A percentile compares a stretch with the other conserved stretches of the same genome.
These are phyloP conservation scores for Cynopterus sphinx DNA, from an alignment of 2,797 vertebrate species.

Conservation along the genomic window DNA sequence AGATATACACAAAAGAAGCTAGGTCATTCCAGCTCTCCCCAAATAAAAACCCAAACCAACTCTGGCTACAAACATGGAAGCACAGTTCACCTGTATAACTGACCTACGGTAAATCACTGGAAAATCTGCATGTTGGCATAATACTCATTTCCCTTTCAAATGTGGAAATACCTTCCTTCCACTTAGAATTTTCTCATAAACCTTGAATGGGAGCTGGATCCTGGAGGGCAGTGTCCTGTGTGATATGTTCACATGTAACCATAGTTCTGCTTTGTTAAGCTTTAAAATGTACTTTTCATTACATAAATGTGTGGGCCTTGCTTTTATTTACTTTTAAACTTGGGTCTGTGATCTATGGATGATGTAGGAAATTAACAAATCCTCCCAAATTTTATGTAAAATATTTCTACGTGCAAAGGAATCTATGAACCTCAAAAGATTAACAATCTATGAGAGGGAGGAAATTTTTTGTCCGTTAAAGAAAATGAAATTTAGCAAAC, in stretches of 20 bases:
- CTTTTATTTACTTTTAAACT: slow-evolving; percentile 21
- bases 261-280: background rate
- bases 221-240: background rate
- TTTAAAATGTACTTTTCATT: background rate
- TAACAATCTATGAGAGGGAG: background rate
- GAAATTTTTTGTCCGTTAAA: background rate
- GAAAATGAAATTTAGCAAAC: background rate
- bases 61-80: background rate
- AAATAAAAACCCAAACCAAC: background rate
- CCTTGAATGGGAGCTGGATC: background rate
- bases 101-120: background rate
- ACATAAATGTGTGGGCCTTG: background rate
- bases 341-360: background rate
- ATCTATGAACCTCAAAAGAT: background rate
- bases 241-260: background rate
- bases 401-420: background rate
- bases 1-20: background rate
- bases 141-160: background rate
- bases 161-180: background rate
- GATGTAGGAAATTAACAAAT: background rate
- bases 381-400: background rate
- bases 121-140: background rate
- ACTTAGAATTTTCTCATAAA: slow-evolving; percentile 5
- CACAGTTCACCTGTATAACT: background rate
- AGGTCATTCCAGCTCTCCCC: background rate